phyloP scores from a whole-genome alignment of 2,797 vertebrate genomes.

The Argya squamiceps region DNA sequence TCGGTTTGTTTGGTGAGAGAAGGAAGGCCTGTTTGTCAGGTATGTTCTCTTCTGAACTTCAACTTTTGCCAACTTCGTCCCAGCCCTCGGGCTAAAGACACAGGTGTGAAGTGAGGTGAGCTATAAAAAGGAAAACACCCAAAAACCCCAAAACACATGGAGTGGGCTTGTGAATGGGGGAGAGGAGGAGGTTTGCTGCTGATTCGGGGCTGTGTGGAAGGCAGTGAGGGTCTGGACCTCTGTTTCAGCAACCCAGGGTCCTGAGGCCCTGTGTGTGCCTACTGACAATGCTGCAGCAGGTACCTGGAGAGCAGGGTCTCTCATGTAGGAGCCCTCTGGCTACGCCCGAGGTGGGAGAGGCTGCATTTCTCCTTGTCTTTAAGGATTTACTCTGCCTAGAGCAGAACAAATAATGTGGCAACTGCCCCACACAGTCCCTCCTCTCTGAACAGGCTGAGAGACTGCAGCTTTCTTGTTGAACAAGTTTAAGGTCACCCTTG shows the following conservation, averaged over 20 bases:
- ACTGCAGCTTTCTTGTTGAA: neutral
- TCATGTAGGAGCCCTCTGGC: neutral
- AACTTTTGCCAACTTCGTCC: neutral
- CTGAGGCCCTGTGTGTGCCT: neutral
- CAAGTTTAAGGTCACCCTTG: neutral
- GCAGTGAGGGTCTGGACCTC: neutral
- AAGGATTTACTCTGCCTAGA: neutral
- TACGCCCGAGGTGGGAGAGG: neutral
- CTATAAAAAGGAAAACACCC: neutral
- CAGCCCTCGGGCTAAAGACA: neutral
- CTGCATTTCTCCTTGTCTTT: neutral
- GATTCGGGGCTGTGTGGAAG: neutral
- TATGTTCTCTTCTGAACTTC: constrained; percentile 1
- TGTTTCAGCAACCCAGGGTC: neutral
- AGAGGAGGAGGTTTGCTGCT: neutral
- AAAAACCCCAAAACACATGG: neutral
- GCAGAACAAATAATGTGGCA: neutral
- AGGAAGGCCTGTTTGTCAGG: constrained; percentile 31
- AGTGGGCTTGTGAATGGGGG: neutral
- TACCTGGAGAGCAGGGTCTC: neutral
- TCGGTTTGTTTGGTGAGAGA: constrained; percentile 28
- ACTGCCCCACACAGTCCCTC: neutral
- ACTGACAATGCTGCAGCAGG: neutral
- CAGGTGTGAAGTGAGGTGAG: constrained; percentile 38
- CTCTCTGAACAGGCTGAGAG: neutral